Percentiles rank a stretch among this genome's conserved stretches.
These are phyloP conservation scores for Apaloderma vittatum DNA, from an alignment of 2,113 vertebrate genomes.

Conservation along the genomic window DNA sequence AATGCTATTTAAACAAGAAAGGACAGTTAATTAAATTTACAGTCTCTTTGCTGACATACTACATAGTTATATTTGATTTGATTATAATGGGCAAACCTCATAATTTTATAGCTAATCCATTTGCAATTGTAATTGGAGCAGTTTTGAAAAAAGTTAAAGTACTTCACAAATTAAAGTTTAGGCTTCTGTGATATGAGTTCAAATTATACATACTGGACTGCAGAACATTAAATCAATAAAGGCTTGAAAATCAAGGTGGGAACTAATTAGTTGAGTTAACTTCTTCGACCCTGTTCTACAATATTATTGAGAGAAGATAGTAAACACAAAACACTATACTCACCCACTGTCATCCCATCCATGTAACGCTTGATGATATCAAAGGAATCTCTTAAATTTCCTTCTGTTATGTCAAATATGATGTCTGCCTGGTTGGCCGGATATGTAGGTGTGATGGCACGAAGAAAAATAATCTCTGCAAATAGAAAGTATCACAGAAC, in stretches of 20 bases:
- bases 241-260: conserved; percentile 2
- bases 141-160: not conserved
- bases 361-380: conserved; percentile 93
- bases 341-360: conserved; percentile 91
- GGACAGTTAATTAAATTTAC: not conserved
- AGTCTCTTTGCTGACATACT: not conserved
- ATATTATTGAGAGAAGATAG: not conserved
- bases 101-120: not conserved
- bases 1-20: conserved; percentile 16
- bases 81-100: not conserved
- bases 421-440: conserved; percentile 87
- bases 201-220: not conserved
- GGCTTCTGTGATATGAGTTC: not conserved
- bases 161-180: not conserved
- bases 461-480: conserved; percentile 96
- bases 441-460: conserved; percentile 86
- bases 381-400: conserved; percentile 91
- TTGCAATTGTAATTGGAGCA: not conserved
- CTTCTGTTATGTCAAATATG: conserved; percentile 93
- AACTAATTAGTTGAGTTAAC: not conserved
- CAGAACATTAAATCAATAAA: not conserved
- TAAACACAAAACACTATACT: conserved; percentile 68
- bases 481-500: not conserved
- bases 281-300: not conserved
- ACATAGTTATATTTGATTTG: not conserved